A percentile compares a stretch with the other conserved stretches of the same genome.
phyloP scores from a whole-genome alignment of 2,888 invertebrate species.

The Tryphoninae sp. region DNA sequence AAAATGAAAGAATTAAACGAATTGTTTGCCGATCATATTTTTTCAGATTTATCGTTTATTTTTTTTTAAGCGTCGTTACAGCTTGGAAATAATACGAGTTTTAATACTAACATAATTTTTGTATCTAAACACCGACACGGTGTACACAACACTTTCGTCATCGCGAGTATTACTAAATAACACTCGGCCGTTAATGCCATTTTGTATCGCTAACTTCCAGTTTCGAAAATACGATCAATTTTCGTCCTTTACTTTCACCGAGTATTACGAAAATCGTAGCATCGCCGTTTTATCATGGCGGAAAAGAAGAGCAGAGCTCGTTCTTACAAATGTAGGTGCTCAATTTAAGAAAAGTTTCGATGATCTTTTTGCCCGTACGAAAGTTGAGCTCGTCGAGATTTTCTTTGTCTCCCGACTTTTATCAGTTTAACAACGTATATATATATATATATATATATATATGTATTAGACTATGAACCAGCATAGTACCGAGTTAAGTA shows the following conservation, averaged over 20 bases:
- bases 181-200: no score
- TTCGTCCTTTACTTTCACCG: not conserved
- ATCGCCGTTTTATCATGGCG: not conserved
- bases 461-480: not conserved
- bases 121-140: not conserved
- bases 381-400: constrained; percentile 18
- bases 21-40: no score
- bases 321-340: constrained; percentile 13
- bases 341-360: constrained; percentile 28
- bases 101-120: not conserved
- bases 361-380: constrained; percentile 39
- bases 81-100: no score
- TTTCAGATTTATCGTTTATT: no score
- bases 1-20: no score
- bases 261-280: not conserved
- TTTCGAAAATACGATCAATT: not conserved
- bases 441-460: not conserved
- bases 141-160: not conserved
- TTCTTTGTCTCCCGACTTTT: constrained; percentile 36
- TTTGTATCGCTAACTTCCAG: not conserved
- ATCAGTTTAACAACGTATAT: constrained; percentile 34
- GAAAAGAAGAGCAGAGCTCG: not conserved
- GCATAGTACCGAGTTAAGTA: constrained; percentile 41
- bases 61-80: no score
- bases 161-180: not conserved